phyloP scores from a whole-genome alignment of 2,113 vertebrate species.

The Scomber colias region DNA sequence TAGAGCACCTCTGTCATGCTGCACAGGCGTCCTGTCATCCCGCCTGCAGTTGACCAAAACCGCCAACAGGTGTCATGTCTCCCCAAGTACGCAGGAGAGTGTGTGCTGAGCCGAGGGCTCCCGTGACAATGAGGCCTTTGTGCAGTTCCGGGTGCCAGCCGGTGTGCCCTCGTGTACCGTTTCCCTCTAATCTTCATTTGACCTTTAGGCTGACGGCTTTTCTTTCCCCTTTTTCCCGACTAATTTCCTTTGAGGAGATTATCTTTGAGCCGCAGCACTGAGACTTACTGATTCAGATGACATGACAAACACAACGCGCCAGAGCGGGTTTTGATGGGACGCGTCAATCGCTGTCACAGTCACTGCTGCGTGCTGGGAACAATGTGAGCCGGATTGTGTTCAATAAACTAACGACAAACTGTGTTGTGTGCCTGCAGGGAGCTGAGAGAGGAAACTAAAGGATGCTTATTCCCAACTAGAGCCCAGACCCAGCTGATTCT shows the following conservation, averaged over 20 bases:
- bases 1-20: neutral
- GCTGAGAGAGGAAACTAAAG: neutral
- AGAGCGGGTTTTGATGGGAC: constrained; percentile 29
- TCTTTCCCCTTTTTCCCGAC: constrained; percentile 67
- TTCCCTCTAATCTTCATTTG: constrained; percentile 84
- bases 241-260: constrained; percentile 78
- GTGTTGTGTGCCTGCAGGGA: constrained; percentile 18
- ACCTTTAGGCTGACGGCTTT: constrained; percentile 80
- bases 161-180: constrained; percentile 78
- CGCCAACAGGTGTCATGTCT: constrained; percentile 83
- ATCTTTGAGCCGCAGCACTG: constrained; percentile 49
- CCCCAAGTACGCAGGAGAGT: constrained; percentile 34
- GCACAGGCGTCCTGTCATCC: neutral
- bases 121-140: constrained; percentile 83
- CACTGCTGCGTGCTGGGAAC: neutral
- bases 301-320: constrained; percentile 41
- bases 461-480: neutral
- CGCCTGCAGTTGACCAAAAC: constrained; percentile 58
- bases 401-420: constrained; percentile 41
- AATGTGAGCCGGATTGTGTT: constrained; percentile 12
- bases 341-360: constrained; percentile 5
- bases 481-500: neutral
- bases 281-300: constrained; percentile 54
- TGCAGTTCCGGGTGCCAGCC: constrained; percentile 78
- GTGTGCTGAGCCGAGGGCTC: constrained; percentile 42